These are phyloP conservation scores for Phyllotreta striolata DNA, from an alignment of 2,888 invertebrate species.

Conservation along the genomic window DNA sequence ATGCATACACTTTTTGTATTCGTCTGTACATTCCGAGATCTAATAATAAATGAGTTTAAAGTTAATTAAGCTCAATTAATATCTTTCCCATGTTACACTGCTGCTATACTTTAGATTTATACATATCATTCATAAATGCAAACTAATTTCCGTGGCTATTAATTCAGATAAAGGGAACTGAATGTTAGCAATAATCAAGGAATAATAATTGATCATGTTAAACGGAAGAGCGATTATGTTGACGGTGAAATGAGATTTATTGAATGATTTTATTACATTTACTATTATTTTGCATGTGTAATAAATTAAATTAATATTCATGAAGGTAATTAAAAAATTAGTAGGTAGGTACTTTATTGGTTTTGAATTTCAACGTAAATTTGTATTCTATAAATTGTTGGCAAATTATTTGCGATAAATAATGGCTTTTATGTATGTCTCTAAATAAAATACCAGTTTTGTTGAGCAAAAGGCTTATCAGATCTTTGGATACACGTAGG, in stretches of 20 bases:
- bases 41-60: too few species aligned
- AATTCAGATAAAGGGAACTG: constrained; percentile 11
- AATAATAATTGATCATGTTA: constrained; percentile 5
- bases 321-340: too few species aligned
- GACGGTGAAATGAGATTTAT: background rate
- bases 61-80: constrained; percentile 5
- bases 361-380: too few species aligned
- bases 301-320: too few species aligned
- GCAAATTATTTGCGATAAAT: background rate
- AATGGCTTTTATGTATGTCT: background rate
- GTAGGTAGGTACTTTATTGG: too few species aligned
- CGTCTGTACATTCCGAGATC: too few species aligned
- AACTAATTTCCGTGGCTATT: constrained; percentile 8
- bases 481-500: constrained; percentile 9
- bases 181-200: background rate
- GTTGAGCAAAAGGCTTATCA: constrained; percentile 21
- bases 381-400: too few species aligned
- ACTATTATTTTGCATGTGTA: too few species aligned
- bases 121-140: constrained; percentile 9
- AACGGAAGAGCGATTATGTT: constrained; percentile 4
- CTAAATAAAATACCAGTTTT: constrained; percentile 23
- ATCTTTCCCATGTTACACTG: constrained; percentile 4
- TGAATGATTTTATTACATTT: constrained; percentile 2
- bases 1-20: too few species aligned
- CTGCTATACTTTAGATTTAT: constrained; percentile 1